Base-by-base conservation (phyloP, 2,888 invertebrate species). In the Aporophyla lueneburgensis region DNA sequence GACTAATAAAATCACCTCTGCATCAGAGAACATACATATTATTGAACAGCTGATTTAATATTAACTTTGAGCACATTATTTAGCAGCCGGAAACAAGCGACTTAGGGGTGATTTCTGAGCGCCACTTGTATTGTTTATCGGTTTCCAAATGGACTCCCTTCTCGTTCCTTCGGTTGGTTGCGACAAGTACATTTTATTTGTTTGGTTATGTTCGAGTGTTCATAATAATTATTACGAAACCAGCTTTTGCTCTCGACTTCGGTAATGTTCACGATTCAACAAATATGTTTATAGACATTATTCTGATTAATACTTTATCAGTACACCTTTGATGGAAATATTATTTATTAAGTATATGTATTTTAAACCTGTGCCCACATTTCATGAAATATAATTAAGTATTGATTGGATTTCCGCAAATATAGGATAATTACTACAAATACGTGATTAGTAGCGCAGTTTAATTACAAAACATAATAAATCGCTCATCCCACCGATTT, bases 1-100 rank as follows among this genome's bases (percentile, higher is more conserved):
- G 92, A 92, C 92, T 92, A 93, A 94, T 94, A 93, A 93, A 93
- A 93, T 93, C 92, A 92, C 91, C 92, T 93, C 92, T 92, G 93
- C 93, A 92, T 92, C 93, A 92, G 88, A 89, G 93, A 88, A 93
- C 93, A 92, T 87, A 91, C 90, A 90, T 87, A 89, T 90, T 93
- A 91, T 91, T 88, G 89, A 89, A 89, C 90, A 89, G 86, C 86
- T 89, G 86, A 90, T 86, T 89, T 87, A 89, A 79, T 90, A 87
- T 88, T 87, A 87, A 86, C 80, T 80, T 81, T 80, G 79, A 85
- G 71, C 78, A 85, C 82, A 86, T 87, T 87, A 87, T 87, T 87
- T 83, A 83, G 68, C 63, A 84, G 72, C 73, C 83, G 80, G 78
- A 81, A 83, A 80, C 78, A 76, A 71, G 56, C 62, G 75, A 71